phyloP scores from a whole-genome alignment of 1,140 invertebrate genomes.

The Drosophila setifemur region DNA sequence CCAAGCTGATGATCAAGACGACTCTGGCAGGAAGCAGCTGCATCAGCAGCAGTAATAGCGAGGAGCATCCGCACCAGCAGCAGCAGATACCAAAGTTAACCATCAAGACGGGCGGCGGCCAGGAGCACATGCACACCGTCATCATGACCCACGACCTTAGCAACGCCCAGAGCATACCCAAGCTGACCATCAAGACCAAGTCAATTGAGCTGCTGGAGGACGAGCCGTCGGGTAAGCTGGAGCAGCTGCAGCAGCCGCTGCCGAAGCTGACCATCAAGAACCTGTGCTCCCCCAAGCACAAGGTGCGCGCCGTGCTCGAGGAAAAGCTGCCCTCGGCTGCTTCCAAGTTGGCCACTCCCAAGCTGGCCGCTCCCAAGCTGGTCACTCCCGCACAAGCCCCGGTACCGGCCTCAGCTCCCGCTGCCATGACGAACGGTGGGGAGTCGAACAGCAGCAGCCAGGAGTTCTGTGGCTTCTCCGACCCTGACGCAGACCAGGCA shows the following conservation, averaged over 20 bases:
- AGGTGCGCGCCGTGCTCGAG: constrained; percentile 70
- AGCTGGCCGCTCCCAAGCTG: constrained; percentile 2
- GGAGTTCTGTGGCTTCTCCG: constrained; percentile 65
- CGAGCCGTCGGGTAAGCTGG: constrained; percentile 3
- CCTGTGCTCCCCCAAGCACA: constrained; percentile 72
- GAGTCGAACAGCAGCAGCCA: constrained; percentile 62
- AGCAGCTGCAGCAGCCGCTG: constrained; percentile 51
- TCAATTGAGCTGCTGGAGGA: constrained; percentile 36
- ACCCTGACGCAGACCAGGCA: constrained; percentile 18
- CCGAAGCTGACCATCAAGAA: constrained; percentile 81
- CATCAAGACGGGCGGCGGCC: constrained; percentile 55
- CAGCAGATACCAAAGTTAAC: constrained; percentile 75
- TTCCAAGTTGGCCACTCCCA: constrained; percentile 34
- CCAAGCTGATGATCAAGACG: constrained; percentile 79
- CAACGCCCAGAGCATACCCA: constrained; percentile 73
- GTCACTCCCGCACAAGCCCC: background rate
- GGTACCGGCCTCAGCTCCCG: background rate
- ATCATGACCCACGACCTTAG: constrained; percentile 69
- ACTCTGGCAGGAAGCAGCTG: constrained; percentile 60
- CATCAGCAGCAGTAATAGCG: constrained; percentile 23
- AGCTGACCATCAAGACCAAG: constrained; percentile 71
- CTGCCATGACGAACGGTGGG: constrained; percentile 49
- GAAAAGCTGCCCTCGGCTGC: constrained; percentile 44
- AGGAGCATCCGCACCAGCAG: constrained; percentile 14
- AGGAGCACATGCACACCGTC: constrained; percentile 65